A percentile compares a stretch with the other conserved stretches of the same genome.
Evolutionary conservation across 2,113 vertebrate species (phyloP).

Genomic region (Meles meles): DNA sequence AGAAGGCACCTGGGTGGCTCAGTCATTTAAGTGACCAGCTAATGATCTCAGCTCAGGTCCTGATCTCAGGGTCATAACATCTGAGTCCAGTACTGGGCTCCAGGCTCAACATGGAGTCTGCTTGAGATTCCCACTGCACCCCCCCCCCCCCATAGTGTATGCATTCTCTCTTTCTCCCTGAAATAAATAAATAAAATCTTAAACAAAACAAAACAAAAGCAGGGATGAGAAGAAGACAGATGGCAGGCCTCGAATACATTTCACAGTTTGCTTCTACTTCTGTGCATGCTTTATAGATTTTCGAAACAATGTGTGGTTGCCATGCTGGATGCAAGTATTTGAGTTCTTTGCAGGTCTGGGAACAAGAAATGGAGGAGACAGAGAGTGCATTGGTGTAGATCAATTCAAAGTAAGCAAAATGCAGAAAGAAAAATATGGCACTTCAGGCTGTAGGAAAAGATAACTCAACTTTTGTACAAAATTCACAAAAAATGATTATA

Average conservation of each 20-base stretch:
- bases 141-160: not conserved
- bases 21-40: not conserved
- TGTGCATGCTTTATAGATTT: not conserved
- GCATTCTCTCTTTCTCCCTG: not conserved
- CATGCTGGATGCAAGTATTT: not conserved
- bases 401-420: not conserved
- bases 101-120: not conserved
- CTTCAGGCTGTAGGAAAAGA: not conserved
- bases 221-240: not conserved
- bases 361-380: not conserved
- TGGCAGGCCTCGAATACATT: not conserved
- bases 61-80: not conserved
- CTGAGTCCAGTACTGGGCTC: not conserved
- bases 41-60: not conserved
- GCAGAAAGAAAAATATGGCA: not conserved
- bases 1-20: not conserved
- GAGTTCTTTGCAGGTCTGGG: not conserved
- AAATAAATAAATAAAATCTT: not conserved
- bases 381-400: not conserved
- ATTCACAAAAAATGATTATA: not conserved
- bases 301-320: not conserved
- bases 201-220: not conserved
- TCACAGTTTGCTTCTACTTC: not conserved
- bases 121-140: not conserved
- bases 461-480: slow-evolving; percentile 5